Evolutionary conservation across 2,888 invertebrate genomes (phyloP).

Genomic region (Pristionchus fissidentatus): DNA sequence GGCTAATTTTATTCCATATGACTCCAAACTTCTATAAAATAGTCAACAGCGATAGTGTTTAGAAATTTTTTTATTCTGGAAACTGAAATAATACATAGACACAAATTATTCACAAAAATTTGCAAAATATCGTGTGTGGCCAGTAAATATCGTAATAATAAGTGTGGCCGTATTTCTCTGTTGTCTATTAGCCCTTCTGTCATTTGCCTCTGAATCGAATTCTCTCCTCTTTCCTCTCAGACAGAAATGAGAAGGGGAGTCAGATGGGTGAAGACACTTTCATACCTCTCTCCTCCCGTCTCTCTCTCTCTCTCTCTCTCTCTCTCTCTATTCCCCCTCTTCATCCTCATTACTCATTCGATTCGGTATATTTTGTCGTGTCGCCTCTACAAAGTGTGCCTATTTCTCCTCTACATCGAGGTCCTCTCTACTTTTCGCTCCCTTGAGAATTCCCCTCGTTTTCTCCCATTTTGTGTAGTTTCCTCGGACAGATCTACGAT

Average conservation of each 20-base stretch:
- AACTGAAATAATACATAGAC: no score
- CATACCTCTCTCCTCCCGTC: constrained; percentile 15
- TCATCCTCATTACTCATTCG: constrained; percentile 42
- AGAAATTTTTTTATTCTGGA: no score
- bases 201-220: constrained; percentile 32
- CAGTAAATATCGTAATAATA: no score
- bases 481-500: neutral
- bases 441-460: constrained; percentile 5
- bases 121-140: no score
- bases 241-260: neutral
- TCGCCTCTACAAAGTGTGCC: no score
- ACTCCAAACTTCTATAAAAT: no score
- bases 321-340: no score
- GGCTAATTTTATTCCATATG: no score
- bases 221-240: neutral
- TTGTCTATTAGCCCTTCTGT: no score
- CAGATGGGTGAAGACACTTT: constrained; percentile 17
- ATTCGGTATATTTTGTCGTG: constrained; percentile 37
- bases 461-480: neutral
- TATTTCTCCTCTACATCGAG: neutral
- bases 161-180: no score
- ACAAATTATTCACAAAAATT: no score
- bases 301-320: neutral
- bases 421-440: neutral
- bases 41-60: no score